Conservation (phyloP, 2,888 invertebrate genomes). For the Phalera bucephala region DNA sequence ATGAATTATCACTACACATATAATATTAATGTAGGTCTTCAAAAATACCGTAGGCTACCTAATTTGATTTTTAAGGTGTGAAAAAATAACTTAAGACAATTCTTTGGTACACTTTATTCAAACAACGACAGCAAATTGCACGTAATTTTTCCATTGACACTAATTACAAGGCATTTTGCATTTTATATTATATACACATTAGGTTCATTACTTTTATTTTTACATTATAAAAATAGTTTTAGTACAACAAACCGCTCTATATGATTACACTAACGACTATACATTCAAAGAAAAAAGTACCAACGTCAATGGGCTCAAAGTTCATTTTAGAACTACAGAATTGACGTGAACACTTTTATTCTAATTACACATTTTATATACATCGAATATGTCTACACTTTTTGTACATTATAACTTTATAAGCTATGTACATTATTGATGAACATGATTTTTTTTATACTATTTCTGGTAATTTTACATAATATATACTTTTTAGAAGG, state of each 20-base stretch:
- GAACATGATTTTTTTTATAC: too few species aligned
- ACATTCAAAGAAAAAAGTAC: slow-evolving; percentile 56
- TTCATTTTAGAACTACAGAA: slow-evolving; percentile 48
- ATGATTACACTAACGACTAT: slow-evolving; percentile 21
- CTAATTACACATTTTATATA: slow-evolving; percentile 29
- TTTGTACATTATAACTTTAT: slow-evolving; percentile 27
- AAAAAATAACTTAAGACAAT: slow-evolving; percentile 5
- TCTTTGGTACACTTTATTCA: slow-evolving; percentile 65
- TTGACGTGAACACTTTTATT: slow-evolving; percentile 69
- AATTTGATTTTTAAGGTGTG: neutral
- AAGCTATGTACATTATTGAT: slow-evolving; percentile 22
- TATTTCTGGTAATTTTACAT: slow-evolving; percentile 1
- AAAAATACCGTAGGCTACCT: too few species aligned
- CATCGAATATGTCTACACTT: slow-evolving; percentile 15
- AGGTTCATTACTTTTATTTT: slow-evolving; percentile 13
- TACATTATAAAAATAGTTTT: slow-evolving; percentile 35
- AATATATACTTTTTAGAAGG: neutral
- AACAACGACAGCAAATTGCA: slow-evolving; percentile 67
- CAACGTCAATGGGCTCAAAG: slow-evolving; percentile 75
- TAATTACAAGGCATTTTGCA: slow-evolving; percentile 50
- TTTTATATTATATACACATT: slow-evolving; percentile 37
- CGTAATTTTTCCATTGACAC: slow-evolving; percentile 62
- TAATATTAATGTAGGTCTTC: too few species aligned
- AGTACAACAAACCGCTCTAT: slow-evolving; percentile 19
- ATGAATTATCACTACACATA: too few species aligned